Evolutionary conservation across 2,888 invertebrate species (phyloP).

Genomic region (Cylindroiulus punctatus): DNA sequence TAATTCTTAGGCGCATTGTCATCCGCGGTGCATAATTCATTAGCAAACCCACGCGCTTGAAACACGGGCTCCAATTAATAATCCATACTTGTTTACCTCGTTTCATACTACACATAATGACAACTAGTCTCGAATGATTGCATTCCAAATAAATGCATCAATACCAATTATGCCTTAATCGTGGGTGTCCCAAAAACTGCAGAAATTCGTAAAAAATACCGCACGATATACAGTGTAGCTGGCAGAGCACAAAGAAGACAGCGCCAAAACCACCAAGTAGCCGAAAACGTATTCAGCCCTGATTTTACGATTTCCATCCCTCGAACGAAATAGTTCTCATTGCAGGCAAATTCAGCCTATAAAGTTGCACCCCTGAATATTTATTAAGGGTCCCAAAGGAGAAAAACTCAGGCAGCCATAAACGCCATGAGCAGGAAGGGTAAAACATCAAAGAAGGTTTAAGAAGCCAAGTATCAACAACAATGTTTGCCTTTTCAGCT

Average conservation of each 20-base stretch:
- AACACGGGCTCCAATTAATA: neutral
- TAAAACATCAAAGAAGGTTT: conserved; percentile 16
- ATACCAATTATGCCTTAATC: neutral
- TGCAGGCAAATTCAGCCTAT: neutral
- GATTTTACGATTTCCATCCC: neutral
- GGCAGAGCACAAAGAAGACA: too few relatives aligned
- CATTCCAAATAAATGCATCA: neutral
- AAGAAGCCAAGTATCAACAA: conserved; percentile 26
- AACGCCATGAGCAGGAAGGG: neutral
- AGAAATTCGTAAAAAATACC: too few relatives aligned
- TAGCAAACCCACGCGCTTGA: neutral
- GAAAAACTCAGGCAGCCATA: neutral
- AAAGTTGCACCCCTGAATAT: neutral
- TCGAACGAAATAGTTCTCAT: neutral
- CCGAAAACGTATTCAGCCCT: neutral
- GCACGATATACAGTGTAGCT: too few relatives aligned
- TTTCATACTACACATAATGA: too few relatives aligned
- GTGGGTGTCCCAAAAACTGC: too few relatives aligned
- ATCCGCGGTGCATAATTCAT: too few relatives aligned
- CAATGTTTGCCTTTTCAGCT: conserved; percentile 12
- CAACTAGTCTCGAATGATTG: neutral
- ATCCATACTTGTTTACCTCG: neutral
- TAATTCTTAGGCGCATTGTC: too few relatives aligned
- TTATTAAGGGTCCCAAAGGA: conserved; percentile 9
- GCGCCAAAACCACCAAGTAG: too few relatives aligned